A percentile compares a stretch with the other conserved stretches of the same genome.
Conservation (phyloP, 2,797 vertebrate genomes). For the Bovichtus diacanthus region DNA sequence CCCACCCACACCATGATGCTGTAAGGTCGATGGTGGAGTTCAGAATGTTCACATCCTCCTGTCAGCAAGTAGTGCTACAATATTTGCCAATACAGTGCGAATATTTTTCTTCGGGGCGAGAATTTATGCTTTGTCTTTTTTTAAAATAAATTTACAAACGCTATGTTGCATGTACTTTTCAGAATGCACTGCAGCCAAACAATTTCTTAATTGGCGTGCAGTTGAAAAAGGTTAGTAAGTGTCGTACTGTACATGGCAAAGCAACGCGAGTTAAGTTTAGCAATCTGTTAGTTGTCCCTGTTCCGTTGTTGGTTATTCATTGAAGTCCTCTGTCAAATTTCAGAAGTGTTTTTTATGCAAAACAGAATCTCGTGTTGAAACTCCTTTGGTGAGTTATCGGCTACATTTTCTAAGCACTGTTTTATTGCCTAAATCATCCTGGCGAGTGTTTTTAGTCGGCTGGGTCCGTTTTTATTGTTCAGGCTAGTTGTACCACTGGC, state of each 20-base stretch:
- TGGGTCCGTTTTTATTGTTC: neutral
- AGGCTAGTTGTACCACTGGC: neutral
- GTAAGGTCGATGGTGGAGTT: neutral
- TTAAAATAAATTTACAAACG: neutral
- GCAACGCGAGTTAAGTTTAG: neutral
- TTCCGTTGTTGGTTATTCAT: slow-evolving; percentile 1
- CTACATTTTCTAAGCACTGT: neutral
- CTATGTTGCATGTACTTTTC: neutral
- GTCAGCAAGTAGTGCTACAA: slow-evolving; percentile 12
- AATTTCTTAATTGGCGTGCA: neutral
- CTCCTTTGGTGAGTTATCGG: neutral
- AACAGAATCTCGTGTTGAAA: neutral
- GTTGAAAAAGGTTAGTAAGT: neutral
- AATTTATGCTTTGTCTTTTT: neutral
- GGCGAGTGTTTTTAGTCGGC: neutral
- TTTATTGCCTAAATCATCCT: neutral
- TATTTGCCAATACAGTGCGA: neutral
- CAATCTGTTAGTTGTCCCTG: neutral
- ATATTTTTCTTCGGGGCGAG: slow-evolving; percentile 10
- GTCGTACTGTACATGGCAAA: neutral
- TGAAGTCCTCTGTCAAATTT: neutral
- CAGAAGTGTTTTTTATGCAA: neutral
- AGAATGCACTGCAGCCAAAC: neutral
- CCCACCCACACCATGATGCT: slow-evolving; percentile 10
- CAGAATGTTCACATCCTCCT: slow-evolving; percentile 11